Percentiles rank a stretch among this genome's conserved stretches.
Conservation (phyloP, 1,140 invertebrate genomes). For the Brachionus manjavacas region DNA sequence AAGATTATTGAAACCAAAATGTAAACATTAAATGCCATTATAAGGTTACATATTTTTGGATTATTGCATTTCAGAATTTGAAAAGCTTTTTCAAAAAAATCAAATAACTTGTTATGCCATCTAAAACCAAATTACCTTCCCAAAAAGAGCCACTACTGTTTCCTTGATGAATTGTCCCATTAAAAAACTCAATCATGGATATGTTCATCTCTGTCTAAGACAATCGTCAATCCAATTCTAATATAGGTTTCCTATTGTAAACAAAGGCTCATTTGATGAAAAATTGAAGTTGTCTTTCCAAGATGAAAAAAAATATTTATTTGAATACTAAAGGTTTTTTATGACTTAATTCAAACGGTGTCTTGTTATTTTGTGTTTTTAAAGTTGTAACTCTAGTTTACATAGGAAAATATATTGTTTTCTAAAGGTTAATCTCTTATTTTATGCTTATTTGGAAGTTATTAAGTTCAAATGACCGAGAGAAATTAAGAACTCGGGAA, state of each 20-base stretch:
- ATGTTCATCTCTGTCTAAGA: background rate
- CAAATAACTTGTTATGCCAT: background rate
- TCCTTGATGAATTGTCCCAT: background rate
- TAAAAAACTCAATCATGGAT: conserved; percentile 17
- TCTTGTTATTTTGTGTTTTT: conserved; percentile 7
- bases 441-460: background rate
- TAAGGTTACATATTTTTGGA: conserved; percentile 3
- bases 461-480: background rate
- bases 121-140: background rate
- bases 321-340: background rate
- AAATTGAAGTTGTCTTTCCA: background rate
- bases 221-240: background rate
- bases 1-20: background rate
- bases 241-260: background rate
- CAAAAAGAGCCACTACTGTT: background rate
- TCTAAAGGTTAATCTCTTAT: conserved; percentile 32
- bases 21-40: conserved; percentile 11
- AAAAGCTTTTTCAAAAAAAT: background rate
- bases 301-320: background rate
- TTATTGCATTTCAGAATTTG: conserved; percentile 17
- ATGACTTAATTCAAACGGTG: conserved; percentile 6
- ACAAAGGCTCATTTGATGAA: background rate
- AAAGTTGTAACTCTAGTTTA: background rate
- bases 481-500: background rate
- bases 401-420: background rate